Conservation (phyloP, 2,113 vertebrate genomes). For the Microtus oregoni region DNA sequence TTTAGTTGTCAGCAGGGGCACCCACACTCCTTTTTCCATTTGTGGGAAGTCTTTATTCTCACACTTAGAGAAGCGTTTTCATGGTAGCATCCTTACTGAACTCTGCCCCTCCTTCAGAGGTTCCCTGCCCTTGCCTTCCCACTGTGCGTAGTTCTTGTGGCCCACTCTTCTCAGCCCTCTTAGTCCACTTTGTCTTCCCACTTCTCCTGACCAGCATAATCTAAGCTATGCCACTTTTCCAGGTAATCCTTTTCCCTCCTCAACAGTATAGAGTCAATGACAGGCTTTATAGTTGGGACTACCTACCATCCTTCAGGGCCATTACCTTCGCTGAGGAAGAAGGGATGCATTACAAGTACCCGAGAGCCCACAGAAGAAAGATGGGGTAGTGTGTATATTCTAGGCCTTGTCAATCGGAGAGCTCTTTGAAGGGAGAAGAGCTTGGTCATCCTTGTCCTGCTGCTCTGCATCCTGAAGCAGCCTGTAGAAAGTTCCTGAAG, state of each 20-base stretch:
- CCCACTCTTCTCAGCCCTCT: neutral
- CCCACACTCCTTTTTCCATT: neutral
- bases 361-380: neutral
- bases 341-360: neutral
- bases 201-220: neutral
- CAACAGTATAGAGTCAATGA: neutral
- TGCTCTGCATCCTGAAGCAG: constrained; percentile 53
- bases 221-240: neutral
- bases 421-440: constrained; percentile 1
- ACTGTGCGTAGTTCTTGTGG: neutral
- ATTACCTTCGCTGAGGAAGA: neutral
- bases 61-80: neutral
- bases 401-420: neutral
- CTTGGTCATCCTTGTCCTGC: constrained; percentile 33
- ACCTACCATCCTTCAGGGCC: neutral
- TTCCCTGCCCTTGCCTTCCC: neutral
- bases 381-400: neutral
- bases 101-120: neutral
- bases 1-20: neutral
- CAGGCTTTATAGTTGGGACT: neutral
- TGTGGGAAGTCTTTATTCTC: constrained; percentile 6
- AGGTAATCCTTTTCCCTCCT: neutral
- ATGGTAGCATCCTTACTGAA: neutral
- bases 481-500: constrained; percentile 23
- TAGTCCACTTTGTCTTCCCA: neutral